Conservation (phyloP, 2,113 vertebrate species). For the Pristiophorus japonicus region DNA sequence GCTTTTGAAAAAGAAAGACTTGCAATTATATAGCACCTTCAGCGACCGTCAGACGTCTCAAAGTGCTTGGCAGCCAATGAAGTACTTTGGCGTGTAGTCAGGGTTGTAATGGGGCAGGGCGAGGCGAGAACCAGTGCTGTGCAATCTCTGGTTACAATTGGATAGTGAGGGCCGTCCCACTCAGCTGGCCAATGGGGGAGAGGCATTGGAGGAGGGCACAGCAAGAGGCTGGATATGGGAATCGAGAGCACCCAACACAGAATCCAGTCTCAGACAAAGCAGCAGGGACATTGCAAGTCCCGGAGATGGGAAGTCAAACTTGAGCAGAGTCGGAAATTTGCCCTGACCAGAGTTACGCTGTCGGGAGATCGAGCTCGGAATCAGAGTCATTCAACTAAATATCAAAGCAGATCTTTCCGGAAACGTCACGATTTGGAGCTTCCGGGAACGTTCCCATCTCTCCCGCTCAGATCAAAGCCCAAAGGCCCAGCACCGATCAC, state of each 20-base stretch:
- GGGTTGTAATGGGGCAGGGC: too few species aligned
- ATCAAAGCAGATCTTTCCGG: background rate
- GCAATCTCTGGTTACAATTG: background rate
- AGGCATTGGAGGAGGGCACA: background rate
- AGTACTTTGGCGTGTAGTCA: too few species aligned
- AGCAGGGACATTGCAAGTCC: background rate
- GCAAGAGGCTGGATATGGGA: background rate
- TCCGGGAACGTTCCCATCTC: background rate
- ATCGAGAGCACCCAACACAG: background rate
- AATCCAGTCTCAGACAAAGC: background rate
- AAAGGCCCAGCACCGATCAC: too few species aligned
- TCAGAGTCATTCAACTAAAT: background rate
- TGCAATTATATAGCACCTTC: too few species aligned
- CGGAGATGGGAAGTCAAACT: background rate
- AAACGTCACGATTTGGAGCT: background rate
- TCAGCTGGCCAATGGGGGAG: background rate
- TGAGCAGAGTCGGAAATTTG: background rate
- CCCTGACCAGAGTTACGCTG: background rate
- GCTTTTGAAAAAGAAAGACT: too few species aligned
- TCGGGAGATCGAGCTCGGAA: background rate
- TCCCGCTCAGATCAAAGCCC: too few species aligned
- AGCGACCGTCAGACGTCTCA: too few species aligned
- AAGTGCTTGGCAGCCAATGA: too few species aligned
- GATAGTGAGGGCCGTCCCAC: background rate
- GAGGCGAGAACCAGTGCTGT: too few species aligned